Evolutionary conservation across 2,888 invertebrate species (phyloP), one percentile per base, ranked within the genome.

Genomic region (Lydus trimaculatus): DNA sequence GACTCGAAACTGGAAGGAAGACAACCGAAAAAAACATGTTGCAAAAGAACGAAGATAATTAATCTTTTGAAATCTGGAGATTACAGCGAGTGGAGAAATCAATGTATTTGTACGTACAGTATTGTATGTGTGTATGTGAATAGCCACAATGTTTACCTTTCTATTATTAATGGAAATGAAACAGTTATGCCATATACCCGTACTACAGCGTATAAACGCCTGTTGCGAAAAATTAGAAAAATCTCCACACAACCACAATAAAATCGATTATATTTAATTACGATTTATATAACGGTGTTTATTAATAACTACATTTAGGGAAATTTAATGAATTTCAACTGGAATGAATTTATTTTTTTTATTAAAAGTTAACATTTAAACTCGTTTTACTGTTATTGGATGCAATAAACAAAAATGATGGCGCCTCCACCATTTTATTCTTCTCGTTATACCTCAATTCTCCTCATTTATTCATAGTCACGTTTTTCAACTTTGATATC

Each of bases 371-470:
- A 39, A 39, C 39, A n/a, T 39, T 17, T 43, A 43, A 43, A 43
- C 17, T 43, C 17, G 43, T 43, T 43, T 43, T n/a, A 43, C 6
- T 17, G 4, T 43, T 17, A 43, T 43, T 43, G 43, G 17, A 43
- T 43, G 43, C 11, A 43, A 43, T 43, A 43, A 43, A 43, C 3
- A 17, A 7, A 17, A 5, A n/a, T 43, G 17, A 43, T 43, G 43
- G 43, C 43, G 43, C 43, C 43, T 43, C 43, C 43, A 43, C 43
- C 43, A 43, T 43, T 43, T 43, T 43, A 43, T n/a, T 17, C 17
- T 0, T n/a, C 17, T 43, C 43, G n/a, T 43, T 43, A 43, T 43
- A 7, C 43, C 43, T 17, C 43, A 43, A 43, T 43, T 43, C 17
- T 17, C 43, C 17, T 43, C 43, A 43, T 43, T 43, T 43, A 43